Evolutionary conservation across 2,113 vertebrate genomes (phyloP).

Genomic region (Coreoperca whiteheadi): DNA sequence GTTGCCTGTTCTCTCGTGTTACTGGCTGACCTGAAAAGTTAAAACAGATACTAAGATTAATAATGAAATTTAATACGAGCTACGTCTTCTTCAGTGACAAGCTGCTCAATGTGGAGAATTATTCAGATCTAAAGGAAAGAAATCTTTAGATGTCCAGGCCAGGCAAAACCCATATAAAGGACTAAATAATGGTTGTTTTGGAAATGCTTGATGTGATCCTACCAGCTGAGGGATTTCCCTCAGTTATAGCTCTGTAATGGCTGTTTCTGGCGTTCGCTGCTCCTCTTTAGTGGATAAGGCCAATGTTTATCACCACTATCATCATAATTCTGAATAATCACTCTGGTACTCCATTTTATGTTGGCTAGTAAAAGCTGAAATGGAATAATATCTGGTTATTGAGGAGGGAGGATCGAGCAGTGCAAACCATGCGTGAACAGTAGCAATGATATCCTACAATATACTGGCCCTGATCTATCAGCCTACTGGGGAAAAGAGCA

Average conservation of each 20-base stretch:
- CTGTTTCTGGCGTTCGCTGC: constrained; percentile 19
- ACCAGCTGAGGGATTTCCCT: constrained; percentile 33
- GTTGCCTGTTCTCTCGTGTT: no score
- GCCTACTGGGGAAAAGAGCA: neutral
- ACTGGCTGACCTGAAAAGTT: no score
- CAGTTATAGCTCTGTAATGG: constrained; percentile 44
- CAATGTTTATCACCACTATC: constrained; percentile 58
- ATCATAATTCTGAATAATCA: constrained; percentile 69
- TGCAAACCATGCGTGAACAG: constrained; percentile 22
- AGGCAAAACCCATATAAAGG: no score
- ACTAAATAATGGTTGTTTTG: constrained; percentile 48
- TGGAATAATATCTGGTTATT: constrained; percentile 62
- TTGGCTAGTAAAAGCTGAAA: constrained; percentile 71
- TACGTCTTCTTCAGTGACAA: no score
- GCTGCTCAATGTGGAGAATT: no score
- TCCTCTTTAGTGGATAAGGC: constrained; percentile 53
- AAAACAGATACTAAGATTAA: no score
- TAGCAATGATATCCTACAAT: neutral
- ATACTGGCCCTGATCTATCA: neutral
- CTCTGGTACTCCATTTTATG: constrained; percentile 65
- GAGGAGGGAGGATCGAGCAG: constrained; percentile 33
- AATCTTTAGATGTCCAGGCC: no score
- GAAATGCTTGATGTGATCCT: constrained; percentile 42
- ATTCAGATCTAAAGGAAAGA: no score
- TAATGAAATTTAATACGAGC: no score